phyloP scores from a whole-genome alignment of 2,888 invertebrate genomes.

The Julus scanicus region DNA sequence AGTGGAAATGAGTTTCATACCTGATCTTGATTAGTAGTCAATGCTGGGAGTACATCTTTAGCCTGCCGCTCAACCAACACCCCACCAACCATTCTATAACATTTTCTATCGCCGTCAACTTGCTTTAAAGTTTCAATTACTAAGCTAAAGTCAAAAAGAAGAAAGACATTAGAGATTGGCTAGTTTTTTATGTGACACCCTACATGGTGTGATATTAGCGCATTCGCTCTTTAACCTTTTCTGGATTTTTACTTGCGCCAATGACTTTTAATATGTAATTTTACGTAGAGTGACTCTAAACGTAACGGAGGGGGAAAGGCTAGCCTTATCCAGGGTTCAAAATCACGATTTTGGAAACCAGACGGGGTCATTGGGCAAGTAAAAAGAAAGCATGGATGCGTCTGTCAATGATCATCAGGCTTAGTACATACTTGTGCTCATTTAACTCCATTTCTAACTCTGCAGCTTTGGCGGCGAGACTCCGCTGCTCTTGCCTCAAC shows the following conservation, averaged over 20 bases:
- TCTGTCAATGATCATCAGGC: neutral
- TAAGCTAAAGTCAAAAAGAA: slow-evolving; percentile 73
- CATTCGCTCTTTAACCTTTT: neutral
- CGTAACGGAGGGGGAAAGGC: neutral
- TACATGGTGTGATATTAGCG: neutral
- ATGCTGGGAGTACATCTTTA: slow-evolving; percentile 86
- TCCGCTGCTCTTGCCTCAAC: slow-evolving; percentile 87
- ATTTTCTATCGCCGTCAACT: slow-evolving; percentile 84
- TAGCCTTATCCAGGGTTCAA: neutral
- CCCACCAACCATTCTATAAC: slow-evolving; percentile 93
- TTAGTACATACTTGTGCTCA: slow-evolving; percentile 87
- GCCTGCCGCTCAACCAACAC: slow-evolving; percentile 93
- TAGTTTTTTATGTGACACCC: neutral
- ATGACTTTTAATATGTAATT: neutral
- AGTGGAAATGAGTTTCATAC: slow-evolving; percentile 65
- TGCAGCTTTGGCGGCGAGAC: slow-evolving; percentile 85
- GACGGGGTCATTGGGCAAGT: neutral
- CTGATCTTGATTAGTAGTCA: slow-evolving; percentile 81
- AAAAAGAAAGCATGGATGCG: neutral
- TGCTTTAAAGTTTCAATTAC: slow-evolving; percentile 92
- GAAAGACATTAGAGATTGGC: neutral
- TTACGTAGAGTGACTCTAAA: neutral
- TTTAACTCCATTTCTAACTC: slow-evolving; percentile 94
- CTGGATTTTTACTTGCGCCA: neutral
- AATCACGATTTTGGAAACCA: neutral